These are phyloP conservation scores for Malurus cyaneus DNA, from an alignment of 2,113 vertebrate genomes.

Conservation along the genomic window DNA sequence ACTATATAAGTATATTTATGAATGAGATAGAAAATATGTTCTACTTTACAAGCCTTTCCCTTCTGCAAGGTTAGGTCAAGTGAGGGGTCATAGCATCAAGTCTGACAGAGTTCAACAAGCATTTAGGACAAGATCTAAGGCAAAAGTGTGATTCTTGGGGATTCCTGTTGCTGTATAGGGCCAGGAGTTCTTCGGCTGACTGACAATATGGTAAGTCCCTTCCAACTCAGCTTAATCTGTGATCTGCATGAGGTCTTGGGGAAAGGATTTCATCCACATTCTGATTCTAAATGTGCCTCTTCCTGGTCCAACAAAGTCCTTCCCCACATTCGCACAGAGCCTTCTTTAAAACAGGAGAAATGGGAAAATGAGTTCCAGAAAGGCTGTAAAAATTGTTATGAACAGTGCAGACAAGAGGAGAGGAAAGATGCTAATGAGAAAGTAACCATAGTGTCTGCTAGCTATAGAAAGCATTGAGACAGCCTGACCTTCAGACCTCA, in stretches of 20 bases:
- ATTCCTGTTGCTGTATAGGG: too few relatives aligned
- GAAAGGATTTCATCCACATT: background rate
- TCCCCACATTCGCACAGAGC: accelerated
- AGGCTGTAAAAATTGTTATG: background rate
- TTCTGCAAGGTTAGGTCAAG: background rate
- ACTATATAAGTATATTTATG: background rate
- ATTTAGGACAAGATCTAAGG: accelerated
- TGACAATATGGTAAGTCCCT: too few relatives aligned
- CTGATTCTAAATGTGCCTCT: background rate
- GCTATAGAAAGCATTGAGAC: background rate
- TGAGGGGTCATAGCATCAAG: background rate
- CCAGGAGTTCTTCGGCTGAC: too few relatives aligned
- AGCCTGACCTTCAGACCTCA: background rate
- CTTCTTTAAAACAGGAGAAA: background rate
- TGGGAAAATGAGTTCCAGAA: background rate
- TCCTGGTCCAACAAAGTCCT: background rate
- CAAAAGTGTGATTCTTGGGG: background rate
- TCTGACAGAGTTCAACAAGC: accelerated
- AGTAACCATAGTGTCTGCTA: background rate
- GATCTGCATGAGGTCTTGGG: background rate
- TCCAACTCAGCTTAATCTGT: background rate
- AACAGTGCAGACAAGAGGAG: background rate
- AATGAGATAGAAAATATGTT: background rate
- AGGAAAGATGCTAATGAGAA: background rate
- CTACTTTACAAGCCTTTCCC: background rate